These are phyloP conservation scores for Trichonephila clavata DNA, from an alignment of 1,140 invertebrate genomes.

Conservation along the genomic window DNA sequence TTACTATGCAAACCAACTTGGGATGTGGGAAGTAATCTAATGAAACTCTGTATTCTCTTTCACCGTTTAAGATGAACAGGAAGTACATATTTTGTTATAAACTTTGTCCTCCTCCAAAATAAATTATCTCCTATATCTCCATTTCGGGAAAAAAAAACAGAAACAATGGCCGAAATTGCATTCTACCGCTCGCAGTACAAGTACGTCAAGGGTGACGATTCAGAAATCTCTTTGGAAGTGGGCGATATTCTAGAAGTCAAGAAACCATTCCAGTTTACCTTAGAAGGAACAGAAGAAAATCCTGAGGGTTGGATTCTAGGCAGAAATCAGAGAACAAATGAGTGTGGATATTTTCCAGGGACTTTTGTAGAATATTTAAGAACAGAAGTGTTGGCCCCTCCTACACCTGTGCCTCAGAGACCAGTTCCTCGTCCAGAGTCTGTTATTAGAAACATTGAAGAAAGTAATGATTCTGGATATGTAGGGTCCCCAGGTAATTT, in stretches of 20 bases:
- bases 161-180: conserved; percentile 74
- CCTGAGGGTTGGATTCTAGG: conserved; percentile 78
- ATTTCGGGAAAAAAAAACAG: background rate
- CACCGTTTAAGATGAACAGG: conserved; percentile 20
- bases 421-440: conserved; percentile 74
- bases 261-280: conserved; percentile 77
- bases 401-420: conserved; percentile 68
- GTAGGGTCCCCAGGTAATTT: conserved; percentile 77
- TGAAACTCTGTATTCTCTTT: background rate
- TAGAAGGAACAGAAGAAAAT: conserved; percentile 78
- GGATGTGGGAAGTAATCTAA: background rate
- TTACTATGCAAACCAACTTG: background rate
- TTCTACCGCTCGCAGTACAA: conserved; percentile 77
- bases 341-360: conserved; percentile 78
- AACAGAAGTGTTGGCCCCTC: conserved; percentile 59
- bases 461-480: conserved; percentile 78
- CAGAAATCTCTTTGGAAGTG: conserved; percentile 74
- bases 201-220: conserved; percentile 71
- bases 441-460: conserved; percentile 72
- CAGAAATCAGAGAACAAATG: conserved; percentile 77
- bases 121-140: background rate
- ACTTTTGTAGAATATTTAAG: conserved; percentile 77
- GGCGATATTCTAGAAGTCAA: conserved; percentile 78
- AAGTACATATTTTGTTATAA: conserved; percentile 54
- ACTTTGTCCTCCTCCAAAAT: conserved; percentile 51